phyloP scores from a whole-genome alignment of 1,140 invertebrate genomes.

The Pentalonia nigronervosa region DNA sequence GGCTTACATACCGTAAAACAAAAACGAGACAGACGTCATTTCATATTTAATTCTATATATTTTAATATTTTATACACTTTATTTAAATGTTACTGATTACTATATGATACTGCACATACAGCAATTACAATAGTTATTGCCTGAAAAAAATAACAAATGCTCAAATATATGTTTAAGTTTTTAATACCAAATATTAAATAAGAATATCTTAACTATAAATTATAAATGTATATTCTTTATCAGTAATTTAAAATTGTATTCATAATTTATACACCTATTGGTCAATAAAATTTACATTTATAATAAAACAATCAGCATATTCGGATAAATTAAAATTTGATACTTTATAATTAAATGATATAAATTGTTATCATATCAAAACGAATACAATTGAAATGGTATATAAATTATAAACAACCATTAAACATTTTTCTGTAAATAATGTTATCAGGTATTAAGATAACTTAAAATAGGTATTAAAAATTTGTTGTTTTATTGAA shows the following conservation, averaged over 20 bases:
- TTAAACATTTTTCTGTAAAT: neutral
- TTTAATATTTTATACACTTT: too few species aligned
- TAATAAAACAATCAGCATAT: neutral
- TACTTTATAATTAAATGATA: neutral
- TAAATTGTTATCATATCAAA: neutral
- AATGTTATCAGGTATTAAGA: neutral
- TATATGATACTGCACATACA: neutral
- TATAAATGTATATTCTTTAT: neutral
- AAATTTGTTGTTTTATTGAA: neutral
- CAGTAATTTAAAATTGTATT: neutral
- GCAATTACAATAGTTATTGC: neutral
- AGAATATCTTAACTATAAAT: slow-evolving; percentile 3
- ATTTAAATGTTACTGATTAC: too few species aligned
- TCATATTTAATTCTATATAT: too few species aligned
- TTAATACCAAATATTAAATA: slow-evolving; percentile 7
- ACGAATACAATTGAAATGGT: neutral
- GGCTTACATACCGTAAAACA: too few species aligned
- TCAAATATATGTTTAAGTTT: neutral
- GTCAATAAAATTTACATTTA: neutral
- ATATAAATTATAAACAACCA: neutral
- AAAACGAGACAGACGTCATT: too few species aligned
- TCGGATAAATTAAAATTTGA: slow-evolving; percentile 1
- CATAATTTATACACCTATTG: slow-evolving; percentile 15
- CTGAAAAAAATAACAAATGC: neutral
- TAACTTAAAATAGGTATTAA: neutral